Percentiles rank a stretch among this genome's conserved stretches.
Evolutionary conservation across 1,140 invertebrate genomes (phyloP).

Genomic region (Drosophila sechellia): DNA sequence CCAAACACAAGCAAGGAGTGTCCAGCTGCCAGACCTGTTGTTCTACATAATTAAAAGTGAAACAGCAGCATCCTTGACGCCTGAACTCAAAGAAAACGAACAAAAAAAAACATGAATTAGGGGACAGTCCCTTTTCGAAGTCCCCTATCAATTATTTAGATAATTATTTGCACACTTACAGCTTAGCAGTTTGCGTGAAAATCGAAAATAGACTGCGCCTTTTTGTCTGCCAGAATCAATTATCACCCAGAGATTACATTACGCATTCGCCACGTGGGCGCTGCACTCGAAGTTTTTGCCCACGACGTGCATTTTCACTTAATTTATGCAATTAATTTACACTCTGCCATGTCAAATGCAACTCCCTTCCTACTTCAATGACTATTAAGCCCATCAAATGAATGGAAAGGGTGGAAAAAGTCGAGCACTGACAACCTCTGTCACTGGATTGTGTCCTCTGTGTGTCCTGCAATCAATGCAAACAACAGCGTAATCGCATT

Average conservation of each 20-base stretch:
- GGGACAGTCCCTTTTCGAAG: slow-evolving; percentile 30
- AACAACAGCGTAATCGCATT: slow-evolving; percentile 73
- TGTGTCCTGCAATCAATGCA: slow-evolving; percentile 69
- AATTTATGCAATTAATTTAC: slow-evolving; percentile 83
- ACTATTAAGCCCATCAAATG: slow-evolving; percentile 66
- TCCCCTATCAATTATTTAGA: slow-evolving; percentile 80
- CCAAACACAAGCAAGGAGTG: slow-evolving; percentile 35
- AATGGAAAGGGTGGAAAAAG: slow-evolving; percentile 33
- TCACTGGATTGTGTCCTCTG: slow-evolving; percentile 52
- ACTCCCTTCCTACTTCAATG: slow-evolving; percentile 21
- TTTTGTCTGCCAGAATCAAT: slow-evolving; percentile 41
- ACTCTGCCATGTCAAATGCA: slow-evolving; percentile 61
- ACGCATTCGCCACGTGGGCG: slow-evolving; percentile 52
- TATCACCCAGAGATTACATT: slow-evolving; percentile 58
- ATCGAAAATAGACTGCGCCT: slow-evolving; percentile 7
- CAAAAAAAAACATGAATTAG: not conserved
- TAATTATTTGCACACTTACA: slow-evolving; percentile 77
- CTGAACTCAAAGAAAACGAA: slow-evolving; percentile 11
- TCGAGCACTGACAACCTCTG: slow-evolving; percentile 57
- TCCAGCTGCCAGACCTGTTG: slow-evolving; percentile 56
- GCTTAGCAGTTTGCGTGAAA: slow-evolving; percentile 14
- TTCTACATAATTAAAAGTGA: slow-evolving; percentile 76
- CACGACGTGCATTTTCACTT: slow-evolving; percentile 61
- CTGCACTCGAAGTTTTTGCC: slow-evolving; percentile 22
- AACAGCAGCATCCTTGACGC: slow-evolving; percentile 48